A percentile compares a stretch with the other conserved stretches of the same genome.
phyloP scores from a whole-genome alignment of 2,888 invertebrate species.

The Cyrtodaria siliqua region DNA sequence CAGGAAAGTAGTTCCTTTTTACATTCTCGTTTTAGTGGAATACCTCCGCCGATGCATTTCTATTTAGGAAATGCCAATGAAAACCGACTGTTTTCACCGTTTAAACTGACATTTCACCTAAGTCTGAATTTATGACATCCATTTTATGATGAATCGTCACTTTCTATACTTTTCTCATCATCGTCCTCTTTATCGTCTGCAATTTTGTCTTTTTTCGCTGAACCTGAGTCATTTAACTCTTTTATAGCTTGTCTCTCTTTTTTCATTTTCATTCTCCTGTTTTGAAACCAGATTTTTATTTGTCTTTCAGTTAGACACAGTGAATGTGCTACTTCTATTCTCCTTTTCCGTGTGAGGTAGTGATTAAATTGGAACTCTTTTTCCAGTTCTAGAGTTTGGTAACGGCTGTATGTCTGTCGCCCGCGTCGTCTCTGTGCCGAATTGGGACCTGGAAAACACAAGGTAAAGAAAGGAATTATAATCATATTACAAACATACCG shows the following conservation, averaged over 20 bases:
- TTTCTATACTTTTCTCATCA: constrained; percentile 69
- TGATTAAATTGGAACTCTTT: constrained; percentile 99
- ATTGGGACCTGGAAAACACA: constrained; percentile 79
- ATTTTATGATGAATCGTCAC: constrained; percentile 69
- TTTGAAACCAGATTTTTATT: constrained; percentile 91
- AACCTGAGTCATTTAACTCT: constrained; percentile 76
- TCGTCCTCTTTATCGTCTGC: constrained; percentile 55
- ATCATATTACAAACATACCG: too few species aligned
- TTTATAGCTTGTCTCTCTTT: constrained; percentile 83
- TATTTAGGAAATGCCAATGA: too few species aligned
- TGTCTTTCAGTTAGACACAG: constrained; percentile 98
- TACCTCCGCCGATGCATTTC: too few species aligned
- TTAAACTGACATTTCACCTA: background rate
- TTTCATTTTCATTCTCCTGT: constrained; percentile 99
- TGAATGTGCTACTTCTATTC: constrained; percentile 98
- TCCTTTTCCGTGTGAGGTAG: constrained; percentile 97
- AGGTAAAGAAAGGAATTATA: too few species aligned
- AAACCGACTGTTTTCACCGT: too few species aligned
- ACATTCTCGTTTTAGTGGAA: constrained; percentile 14
- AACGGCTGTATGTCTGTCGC: constrained; percentile 98
- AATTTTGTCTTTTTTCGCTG: constrained; percentile 40
- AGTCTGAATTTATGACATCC: background rate
- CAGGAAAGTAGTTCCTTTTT: background rate
- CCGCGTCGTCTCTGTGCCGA: constrained; percentile 88
- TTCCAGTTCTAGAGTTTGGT: constrained; percentile 98